Evolutionary conservation across 2,888 invertebrate species (phyloP), one percentile per base, ranked within the genome.

Genomic region (Mesorhabditis belari): DNA sequence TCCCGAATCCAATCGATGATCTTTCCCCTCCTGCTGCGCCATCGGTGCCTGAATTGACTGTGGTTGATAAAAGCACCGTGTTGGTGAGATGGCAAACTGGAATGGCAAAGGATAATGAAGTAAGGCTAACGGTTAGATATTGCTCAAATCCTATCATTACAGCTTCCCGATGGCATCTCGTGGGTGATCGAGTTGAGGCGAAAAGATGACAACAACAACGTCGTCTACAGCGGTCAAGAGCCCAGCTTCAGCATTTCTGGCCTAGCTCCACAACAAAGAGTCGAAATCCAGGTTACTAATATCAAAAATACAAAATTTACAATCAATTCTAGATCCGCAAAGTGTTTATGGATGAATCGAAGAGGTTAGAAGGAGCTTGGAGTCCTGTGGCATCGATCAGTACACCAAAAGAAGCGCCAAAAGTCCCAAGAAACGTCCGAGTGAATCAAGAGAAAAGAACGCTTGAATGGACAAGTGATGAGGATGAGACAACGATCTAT

Each of bases 181-280:
- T 28, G 63, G 9, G 21, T 66, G 23, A 63, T 52, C 53, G 66
- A 66, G 27, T 57, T 66, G 12, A 55, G 62, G 12, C 55, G 64
- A 25, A 35, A 63, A 12, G 66, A 60, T 26, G 52, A 24, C n/a
- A 57, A 53, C 27, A 53, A 56, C 4, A 55, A 58, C 9, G 26
- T 66, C 12, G 28, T 66, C 60, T 66, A 66, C 49, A 64, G 58
- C n/a, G 66, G 66, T 9, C 57, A 56, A 3, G 64, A 62, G 26
- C 24, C 60, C 5, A 26, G 29, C 5, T 62, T 52, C 25, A 24
- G 28, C n/a, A 28, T 66, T 4, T 55, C 49, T 12, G 59, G 64
- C 5, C 60, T 66, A n/a, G 44, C 56, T 12, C 58, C 58, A 6
- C 26, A 57, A 9, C 58, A 62, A 50, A 57, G 57, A 19, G 61